phyloP scores from a whole-genome alignment of 2,888 invertebrate species.

The Polydrusus pterygomalis region DNA sequence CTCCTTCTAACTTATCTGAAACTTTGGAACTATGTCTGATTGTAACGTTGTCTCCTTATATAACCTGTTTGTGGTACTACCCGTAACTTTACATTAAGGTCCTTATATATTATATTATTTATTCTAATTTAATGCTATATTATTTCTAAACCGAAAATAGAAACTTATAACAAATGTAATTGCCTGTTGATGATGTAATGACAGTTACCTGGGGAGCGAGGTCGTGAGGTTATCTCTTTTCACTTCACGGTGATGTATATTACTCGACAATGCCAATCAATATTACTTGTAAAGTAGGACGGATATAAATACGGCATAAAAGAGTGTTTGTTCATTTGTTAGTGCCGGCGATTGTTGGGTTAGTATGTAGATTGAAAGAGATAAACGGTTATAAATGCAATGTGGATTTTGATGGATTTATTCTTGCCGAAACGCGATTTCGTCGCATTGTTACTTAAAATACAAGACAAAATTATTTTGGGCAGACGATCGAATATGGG shows the following conservation, averaged over 20 bases:
- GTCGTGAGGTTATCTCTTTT: constrained; percentile 39
- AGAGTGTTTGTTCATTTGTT: constrained; percentile 36
- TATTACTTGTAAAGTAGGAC: constrained; percentile 37
- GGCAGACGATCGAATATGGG: too few relatives aligned
- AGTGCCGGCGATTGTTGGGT: constrained; percentile 32
- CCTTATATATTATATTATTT: too few relatives aligned
- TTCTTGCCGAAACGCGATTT: background rate
- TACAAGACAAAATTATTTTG: background rate
- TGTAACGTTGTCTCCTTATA: too few relatives aligned
- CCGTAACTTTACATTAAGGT: too few relatives aligned
- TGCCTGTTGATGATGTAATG: constrained; percentile 17
- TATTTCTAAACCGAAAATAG: background rate
- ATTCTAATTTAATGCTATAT: too few relatives aligned
- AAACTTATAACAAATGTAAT: background rate
- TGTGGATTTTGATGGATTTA: background rate
- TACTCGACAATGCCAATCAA: constrained; percentile 44
- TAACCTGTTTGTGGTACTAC: too few relatives aligned
- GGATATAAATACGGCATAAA: constrained; percentile 38
- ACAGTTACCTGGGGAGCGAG: constrained; percentile 40
- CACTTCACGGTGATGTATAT: constrained; percentile 45
- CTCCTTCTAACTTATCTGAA: too few relatives aligned
- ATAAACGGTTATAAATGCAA: constrained; percentile 12
- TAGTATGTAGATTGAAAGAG: constrained; percentile 26
- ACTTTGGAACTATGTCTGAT: too few relatives aligned
- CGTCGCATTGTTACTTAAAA: background rate